phyloP scores from a whole-genome alignment of 2,797 vertebrate species.

The Anguilla obscura region DNA sequence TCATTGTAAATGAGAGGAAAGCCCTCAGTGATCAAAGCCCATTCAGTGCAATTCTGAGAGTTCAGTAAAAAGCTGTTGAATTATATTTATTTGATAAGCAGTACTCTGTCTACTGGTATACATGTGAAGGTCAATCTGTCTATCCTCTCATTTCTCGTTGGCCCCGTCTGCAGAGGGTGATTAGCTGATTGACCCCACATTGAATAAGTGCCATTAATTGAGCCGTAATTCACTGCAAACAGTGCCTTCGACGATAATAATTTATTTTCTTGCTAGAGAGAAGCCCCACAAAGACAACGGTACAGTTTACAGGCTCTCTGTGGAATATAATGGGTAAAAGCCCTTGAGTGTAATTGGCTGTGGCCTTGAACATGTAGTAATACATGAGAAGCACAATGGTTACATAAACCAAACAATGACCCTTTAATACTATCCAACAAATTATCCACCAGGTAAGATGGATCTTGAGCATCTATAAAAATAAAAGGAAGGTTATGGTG shows the following conservation, averaged over 20 bases:
- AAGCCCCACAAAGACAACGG: background rate
- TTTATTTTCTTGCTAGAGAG: background rate
- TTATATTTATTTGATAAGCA: constrained; percentile 40
- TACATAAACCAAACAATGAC: background rate
- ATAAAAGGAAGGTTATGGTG: background rate
- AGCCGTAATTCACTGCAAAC: constrained; percentile 13
- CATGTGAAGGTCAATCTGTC: constrained; percentile 7
- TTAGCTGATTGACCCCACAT: constrained; percentile 42
- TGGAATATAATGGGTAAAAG: background rate
- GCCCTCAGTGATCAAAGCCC: constrained; percentile 24
- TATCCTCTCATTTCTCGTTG: background rate
- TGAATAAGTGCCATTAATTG: constrained; percentile 40
- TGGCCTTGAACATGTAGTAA: background rate
- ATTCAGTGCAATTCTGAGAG: constrained; percentile 38
- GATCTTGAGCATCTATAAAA: background rate
- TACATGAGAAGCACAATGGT: background rate
- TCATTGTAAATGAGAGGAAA: constrained; percentile 15
- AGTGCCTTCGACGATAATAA: background rate
- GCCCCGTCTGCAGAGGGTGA: constrained; percentile 31
- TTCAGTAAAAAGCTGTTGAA: constrained; percentile 38
- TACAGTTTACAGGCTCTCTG: constrained; percentile 3
- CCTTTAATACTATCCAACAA: background rate
- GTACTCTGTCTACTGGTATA: constrained; percentile 23
- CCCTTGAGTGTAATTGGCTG: background rate
- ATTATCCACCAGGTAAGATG: background rate